Evolutionary conservation across 2,888 invertebrate genomes (phyloP), one percentile per base, ranked within the genome.

Genomic region (Cylloceria caligata): DNA sequence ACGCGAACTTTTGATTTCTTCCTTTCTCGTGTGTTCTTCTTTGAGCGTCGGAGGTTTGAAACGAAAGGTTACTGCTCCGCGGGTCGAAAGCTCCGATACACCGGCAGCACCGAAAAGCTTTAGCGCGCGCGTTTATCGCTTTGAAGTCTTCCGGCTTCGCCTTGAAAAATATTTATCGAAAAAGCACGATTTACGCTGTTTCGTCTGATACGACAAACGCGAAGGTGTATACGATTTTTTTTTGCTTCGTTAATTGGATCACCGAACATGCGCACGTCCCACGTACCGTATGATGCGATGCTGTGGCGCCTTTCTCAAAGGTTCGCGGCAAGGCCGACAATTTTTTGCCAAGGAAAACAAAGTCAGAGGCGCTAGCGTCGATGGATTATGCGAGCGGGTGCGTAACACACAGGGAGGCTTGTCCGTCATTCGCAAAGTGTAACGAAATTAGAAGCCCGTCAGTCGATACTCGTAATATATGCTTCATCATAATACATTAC

Each of bases 1-100:
- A 67, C 57, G 69, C 30, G n/a, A 78, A 71, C 82, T 71, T 82
- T 75, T 75, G 69, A 78, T 82, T 82, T 75, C 73, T 81, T 62
- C 21, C 34, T 45, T 45, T 45, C 42, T 34, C 60, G 30, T 19
- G 36, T 19, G 30, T 57, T 30, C 55, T 27, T 57, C 55, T 57
- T 57, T 57, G 76, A 76, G 72, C 72, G 27, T 45, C 52, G 42
- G 3, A 45, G 45, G 57, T 36, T 60, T 19, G 19, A 11, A 60
- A 19, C 30, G 30, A 30, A 55, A 55, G 55, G 7, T n/a, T 24
- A 2, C 52, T 7, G 21, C 24, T 0, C 11, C 21, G 52, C 52
- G 24, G 21, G 27, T 52, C 34, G 57, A n/a, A 57, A 52, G 0
- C 52, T 19, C 21, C 52, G 52, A 24, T 52, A 11, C 24, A 24